Base-by-base conservation (phyloP, 1,140 invertebrate species). In the Phortica variegata region DNA sequence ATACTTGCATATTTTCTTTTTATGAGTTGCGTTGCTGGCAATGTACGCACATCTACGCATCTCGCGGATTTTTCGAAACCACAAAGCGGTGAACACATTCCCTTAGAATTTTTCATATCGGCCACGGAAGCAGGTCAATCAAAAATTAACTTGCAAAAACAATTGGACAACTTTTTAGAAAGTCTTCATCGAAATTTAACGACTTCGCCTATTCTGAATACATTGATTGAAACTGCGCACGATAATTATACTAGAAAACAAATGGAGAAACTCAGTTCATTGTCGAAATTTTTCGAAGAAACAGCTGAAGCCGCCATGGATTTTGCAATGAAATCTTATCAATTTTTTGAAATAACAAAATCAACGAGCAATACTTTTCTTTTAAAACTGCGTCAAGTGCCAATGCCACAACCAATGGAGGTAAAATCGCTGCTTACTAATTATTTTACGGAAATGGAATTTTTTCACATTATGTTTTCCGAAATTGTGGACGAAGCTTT, bases 381-480 rank as follows among this genome's bases (percentile, higher is more conserved):
- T 29, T 33, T 65, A 15, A 69, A 60, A 6, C 49, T 73, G n/a
- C 56, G 70, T 0, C 60, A 63, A 38, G 52, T 73, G 12, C 65
- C 65, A 9, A 42, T 63, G 16, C 47, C 50, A 3, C 60, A 68
- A 38, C 54, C 62, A 1, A 57, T 47, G 12, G 7, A 36, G 2
- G 52, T 62, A 2, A 73, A 73, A 46, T 18, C 52, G 5, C 44
- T 51, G 8, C 37, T 73, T 33, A 71, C 69, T 1, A 62, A 60
- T 36, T 73, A 73, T 44, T 73, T 70, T 56, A 26, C 58, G 1
- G 70, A 73, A 60, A 73, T 73, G 65, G 70, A 73, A 37, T 71
- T 60, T 39, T 71, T 73, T 43, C 55, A 73, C 15, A 52, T 70
- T 3, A 50, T 65, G 34, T 62, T 73, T 37, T 62, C 60, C 0